These are phyloP conservation scores for Molanna angustata DNA, from an alignment of 2,888 invertebrate species.

Conservation along the genomic window DNA sequence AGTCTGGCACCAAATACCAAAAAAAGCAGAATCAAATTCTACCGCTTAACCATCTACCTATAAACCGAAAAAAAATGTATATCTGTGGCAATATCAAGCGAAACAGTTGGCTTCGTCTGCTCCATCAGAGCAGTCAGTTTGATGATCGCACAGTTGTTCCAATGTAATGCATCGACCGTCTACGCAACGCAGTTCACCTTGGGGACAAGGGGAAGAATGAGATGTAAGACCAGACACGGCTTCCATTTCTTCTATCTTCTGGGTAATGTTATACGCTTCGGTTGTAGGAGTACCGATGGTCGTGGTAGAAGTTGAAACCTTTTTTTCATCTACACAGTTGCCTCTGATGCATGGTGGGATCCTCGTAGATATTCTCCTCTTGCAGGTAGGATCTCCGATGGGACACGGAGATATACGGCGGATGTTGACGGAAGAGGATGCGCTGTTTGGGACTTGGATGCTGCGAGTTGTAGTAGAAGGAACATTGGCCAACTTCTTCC, in stretches of 20 bases:
- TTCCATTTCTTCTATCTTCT: conserved; percentile 20
- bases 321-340: conserved; percentile 34
- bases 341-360: conserved; percentile 39
- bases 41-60: too few relatives aligned
- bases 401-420: conserved; percentile 9
- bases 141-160: conserved; percentile 61
- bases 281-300: conserved; percentile 6
- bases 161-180: conserved; percentile 64
- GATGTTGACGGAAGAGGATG: conserved; percentile 15
- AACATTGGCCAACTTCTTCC: conserved; percentile 9
- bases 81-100: conserved; percentile 48
- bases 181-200: conserved; percentile 59
- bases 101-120: conserved; percentile 64
- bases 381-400: conserved; percentile 16
- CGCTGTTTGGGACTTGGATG: conserved; percentile 14
- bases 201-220: conserved; percentile 52
- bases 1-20: too few relatives aligned
- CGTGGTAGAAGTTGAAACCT: neutral
- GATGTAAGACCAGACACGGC: conserved; percentile 37
- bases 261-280: conserved; percentile 21
- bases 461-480: conserved; percentile 15
- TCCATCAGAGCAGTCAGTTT: conserved; percentile 60
- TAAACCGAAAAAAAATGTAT: too few relatives aligned
- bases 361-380: conserved; percentile 7
- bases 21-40: too few relatives aligned